Conservation (phyloP, 2,113 vertebrate species). For the Macroglossus sobrinus region DNA sequence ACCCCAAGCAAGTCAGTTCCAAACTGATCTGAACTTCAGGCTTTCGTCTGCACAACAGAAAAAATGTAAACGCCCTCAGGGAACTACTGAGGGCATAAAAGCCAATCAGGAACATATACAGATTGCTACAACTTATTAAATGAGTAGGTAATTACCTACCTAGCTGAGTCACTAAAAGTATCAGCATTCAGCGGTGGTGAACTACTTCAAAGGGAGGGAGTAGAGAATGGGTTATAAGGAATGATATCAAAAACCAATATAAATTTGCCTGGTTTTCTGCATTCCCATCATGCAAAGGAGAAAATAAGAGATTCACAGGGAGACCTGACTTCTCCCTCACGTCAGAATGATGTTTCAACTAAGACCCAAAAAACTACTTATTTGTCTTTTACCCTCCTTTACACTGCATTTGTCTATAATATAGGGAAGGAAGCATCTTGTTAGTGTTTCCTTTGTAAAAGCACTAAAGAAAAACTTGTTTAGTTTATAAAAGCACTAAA, state of each 20-base stretch:
- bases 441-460: conserved; percentile 18
- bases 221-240: background rate
- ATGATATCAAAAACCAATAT: background rate
- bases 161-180: background rate
- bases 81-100: background rate
- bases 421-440: background rate
- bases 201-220: background rate
- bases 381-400: background rate
- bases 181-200: background rate
- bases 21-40: background rate
- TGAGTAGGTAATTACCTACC: background rate
- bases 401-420: background rate
- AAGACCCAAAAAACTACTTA: background rate
- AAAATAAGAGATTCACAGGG: background rate
- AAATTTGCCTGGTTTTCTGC: background rate
- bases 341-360: background rate
- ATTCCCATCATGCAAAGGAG: background rate
- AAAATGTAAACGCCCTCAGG: background rate
- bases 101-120: background rate
- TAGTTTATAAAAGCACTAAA: conserved; percentile 5
- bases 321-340: background rate
- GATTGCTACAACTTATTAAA: background rate
- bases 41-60: background rate
- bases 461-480: background rate
- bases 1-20: background rate